phyloP scores from a whole-genome alignment of 1,140 invertebrate species.

The Aphelenchoides avenae region DNA sequence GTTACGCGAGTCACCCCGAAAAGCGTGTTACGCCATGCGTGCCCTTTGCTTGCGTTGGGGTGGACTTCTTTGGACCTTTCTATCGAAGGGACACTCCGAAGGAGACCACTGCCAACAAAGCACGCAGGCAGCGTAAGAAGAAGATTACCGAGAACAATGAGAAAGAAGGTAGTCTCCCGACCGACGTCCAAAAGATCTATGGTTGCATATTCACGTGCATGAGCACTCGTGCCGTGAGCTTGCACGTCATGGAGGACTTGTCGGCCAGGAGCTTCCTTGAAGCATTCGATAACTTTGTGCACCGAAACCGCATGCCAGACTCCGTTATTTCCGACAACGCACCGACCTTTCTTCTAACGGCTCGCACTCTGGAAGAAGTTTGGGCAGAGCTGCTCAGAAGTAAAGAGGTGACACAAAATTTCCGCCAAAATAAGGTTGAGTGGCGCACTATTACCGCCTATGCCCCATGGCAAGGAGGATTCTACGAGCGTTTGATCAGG shows the following conservation, averaged over 20 bases:
- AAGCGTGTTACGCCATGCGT: slow-evolving; percentile 8
- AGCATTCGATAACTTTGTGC: too few species aligned
- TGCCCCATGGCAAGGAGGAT: slow-evolving; percentile 62
- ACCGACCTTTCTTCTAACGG: slow-evolving; percentile 1
- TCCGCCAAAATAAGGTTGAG: slow-evolving; percentile 12
- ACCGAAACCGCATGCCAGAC: slow-evolving; percentile 10
- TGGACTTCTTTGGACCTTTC: slow-evolving; percentile 41
- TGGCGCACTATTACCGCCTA: slow-evolving; percentile 59
- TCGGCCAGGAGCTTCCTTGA: slow-evolving; percentile 25
- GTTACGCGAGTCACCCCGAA: slow-evolving; percentile 30
- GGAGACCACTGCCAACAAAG: too few species aligned
- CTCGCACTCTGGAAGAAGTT: slow-evolving; percentile 4
- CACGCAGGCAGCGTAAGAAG: slow-evolving; percentile 25
- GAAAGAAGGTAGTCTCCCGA: too few species aligned
- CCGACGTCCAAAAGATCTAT: slow-evolving; percentile 31
- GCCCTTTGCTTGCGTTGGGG: slow-evolving; percentile 29
- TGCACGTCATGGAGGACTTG: slow-evolving; percentile 23
- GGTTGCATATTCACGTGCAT: slow-evolving; percentile 43
- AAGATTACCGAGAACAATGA: slow-evolving; percentile 32
- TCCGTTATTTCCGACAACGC: slow-evolving; percentile 26
- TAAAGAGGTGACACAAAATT: too few species aligned
- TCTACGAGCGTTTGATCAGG: slow-evolving; percentile 60
- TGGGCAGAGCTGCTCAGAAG: too few species aligned
- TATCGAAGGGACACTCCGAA: slow-evolving; percentile 28
- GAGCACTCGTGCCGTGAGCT: not conserved